Evolutionary conservation across 1,140 invertebrate genomes (phyloP).

Genomic region (Hesperophylax magnus): DNA sequence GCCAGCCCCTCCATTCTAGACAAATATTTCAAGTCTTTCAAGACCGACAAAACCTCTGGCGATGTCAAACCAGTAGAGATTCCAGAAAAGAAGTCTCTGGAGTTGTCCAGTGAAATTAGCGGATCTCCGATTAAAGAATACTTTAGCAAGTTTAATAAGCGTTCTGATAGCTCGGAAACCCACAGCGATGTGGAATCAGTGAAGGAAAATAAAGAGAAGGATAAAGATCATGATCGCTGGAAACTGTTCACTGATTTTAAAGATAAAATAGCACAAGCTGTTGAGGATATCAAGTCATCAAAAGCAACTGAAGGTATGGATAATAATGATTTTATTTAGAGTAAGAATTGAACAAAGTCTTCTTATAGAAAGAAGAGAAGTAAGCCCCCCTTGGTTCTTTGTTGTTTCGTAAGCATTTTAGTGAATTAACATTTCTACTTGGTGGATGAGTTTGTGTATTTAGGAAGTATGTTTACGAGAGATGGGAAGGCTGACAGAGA

Average conservation of each 20-base stretch:
- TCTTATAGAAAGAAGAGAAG: no score
- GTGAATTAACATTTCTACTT: no score
- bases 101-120: slow-evolving; percentile 62
- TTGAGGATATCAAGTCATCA: slow-evolving; percentile 69
- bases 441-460: no score
- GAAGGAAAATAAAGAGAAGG: slow-evolving; percentile 65
- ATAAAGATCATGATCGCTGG: slow-evolving; percentile 63
- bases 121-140: slow-evolving; percentile 71
- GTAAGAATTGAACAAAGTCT: no score
- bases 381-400: no score
- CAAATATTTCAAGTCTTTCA: slow-evolving; percentile 69
- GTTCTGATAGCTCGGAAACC: slow-evolving; percentile 50
- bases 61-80: slow-evolving; percentile 60
- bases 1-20: slow-evolving; percentile 67
- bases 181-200: slow-evolving; percentile 61
- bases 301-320: slow-evolving; percentile 64
- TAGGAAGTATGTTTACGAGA: no score
- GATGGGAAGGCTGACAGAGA: no score
- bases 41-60: slow-evolving; percentile 65
- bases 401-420: no score
- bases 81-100: slow-evolving; percentile 46
- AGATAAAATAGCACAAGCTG: slow-evolving; percentile 69
- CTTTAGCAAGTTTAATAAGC: slow-evolving; percentile 66
- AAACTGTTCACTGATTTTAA: slow-evolving; percentile 70
- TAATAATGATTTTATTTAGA: neutral